Conservation (phyloP, 2,888 invertebrate genomes). For the Oligia strigilis region DNA sequence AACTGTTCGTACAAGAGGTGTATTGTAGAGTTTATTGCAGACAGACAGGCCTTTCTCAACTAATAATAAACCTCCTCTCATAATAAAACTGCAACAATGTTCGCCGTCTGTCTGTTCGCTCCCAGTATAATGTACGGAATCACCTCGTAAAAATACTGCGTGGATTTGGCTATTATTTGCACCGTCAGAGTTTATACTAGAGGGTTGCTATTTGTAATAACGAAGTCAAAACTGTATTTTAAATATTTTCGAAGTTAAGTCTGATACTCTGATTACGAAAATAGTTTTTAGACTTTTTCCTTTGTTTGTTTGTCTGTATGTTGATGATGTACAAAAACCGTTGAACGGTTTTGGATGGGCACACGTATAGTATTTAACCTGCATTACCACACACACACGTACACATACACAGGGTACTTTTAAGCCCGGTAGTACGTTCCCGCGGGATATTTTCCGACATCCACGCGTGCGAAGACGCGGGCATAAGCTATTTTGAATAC, state of each 20-base stretch:
- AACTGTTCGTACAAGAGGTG: slow-evolving; percentile 9
- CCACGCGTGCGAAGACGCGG: background rate
- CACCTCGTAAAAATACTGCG: slow-evolving; percentile 8
- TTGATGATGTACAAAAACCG: background rate
- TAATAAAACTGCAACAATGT: slow-evolving; percentile 44
- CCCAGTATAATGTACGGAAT: slow-evolving; percentile 6
- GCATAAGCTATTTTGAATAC: background rate
- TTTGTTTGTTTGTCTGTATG: background rate
- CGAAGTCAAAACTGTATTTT: background rate
- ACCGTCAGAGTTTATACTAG: too few relatives aligned
- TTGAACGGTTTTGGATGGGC: background rate
- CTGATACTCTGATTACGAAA: background rate
- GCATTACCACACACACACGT: background rate
- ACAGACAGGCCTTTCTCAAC: slow-evolving; percentile 27
- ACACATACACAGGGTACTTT: background rate
- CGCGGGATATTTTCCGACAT: background rate
- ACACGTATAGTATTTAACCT: background rate
- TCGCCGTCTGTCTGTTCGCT: slow-evolving; percentile 6
- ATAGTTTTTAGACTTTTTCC: background rate
- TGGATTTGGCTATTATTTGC: background rate
- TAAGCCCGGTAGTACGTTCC: background rate
- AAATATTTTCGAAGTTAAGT: background rate
- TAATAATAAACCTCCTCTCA: slow-evolving; percentile 39
- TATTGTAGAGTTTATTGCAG: slow-evolving; percentile 27
- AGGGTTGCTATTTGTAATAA: background rate